These are phyloP conservation scores for Desmodus rotundus DNA, from an alignment of 2,113 vertebrate species.

Conservation along the genomic window DNA sequence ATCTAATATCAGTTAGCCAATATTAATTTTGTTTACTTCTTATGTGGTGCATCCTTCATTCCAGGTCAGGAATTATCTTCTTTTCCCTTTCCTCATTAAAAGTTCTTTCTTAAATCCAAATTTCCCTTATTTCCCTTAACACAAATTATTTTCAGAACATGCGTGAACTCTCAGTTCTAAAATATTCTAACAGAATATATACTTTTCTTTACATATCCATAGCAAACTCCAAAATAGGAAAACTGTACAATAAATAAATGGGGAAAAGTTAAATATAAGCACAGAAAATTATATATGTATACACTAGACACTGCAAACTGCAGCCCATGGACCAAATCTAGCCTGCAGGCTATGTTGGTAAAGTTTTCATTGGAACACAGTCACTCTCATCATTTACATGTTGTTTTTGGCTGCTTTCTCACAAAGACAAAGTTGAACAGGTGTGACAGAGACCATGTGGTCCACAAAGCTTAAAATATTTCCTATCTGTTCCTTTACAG, in stretches of 20 bases:
- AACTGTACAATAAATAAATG: neutral
- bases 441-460: neutral
- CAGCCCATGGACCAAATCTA: neutral
- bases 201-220: neutral
- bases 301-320: neutral
- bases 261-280: neutral
- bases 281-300: neutral
- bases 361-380: neutral
- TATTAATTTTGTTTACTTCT: neutral
- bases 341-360: neutral
- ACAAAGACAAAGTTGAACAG: neutral
- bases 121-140: neutral
- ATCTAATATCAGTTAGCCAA: neutral
- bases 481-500: neutral
- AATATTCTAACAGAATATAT: neutral
- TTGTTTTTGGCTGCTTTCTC: neutral
- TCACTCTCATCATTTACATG: neutral
- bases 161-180: neutral
- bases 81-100: neutral
- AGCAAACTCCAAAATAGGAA: neutral
- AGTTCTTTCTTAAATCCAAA: neutral
- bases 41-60: neutral
- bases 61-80: neutral
- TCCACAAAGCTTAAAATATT: neutral
- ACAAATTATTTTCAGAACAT: neutral